Conservation (phyloP, 2,888 invertebrate species). For the Cryptops parisi region DNA sequence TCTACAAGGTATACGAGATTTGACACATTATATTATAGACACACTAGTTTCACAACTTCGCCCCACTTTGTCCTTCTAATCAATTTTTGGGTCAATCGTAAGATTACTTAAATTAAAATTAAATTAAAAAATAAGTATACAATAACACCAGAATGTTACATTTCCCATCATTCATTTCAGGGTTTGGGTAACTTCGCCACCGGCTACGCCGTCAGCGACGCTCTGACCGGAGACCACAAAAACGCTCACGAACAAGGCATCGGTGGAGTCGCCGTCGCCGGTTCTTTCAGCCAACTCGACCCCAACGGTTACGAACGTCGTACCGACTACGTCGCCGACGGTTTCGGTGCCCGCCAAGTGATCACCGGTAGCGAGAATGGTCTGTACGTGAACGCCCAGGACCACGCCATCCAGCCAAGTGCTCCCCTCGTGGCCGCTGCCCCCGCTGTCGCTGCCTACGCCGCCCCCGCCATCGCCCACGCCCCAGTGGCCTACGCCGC, state of each 20-base stretch:
- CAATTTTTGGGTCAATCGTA: too few relatives aligned
- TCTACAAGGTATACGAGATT: too few relatives aligned
- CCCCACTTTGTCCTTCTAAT: too few relatives aligned
- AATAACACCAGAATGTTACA: background rate
- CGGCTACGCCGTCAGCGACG: slow-evolving; percentile 14
- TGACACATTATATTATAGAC: too few relatives aligned
- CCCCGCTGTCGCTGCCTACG: slow-evolving; percentile 1
- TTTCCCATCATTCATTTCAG: slow-evolving; percentile 1
- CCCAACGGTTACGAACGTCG: slow-evolving; percentile 11
- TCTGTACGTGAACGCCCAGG: too few relatives aligned
- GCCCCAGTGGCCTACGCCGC: background rate
- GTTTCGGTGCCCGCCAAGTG: slow-evolving; percentile 13
- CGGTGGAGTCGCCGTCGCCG: slow-evolving; percentile 9
- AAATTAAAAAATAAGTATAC: too few relatives aligned
- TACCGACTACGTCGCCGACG: slow-evolving; percentile 16
- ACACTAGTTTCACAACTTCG: too few relatives aligned
- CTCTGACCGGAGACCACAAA: slow-evolving; percentile 16
- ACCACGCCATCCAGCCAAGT: background rate
- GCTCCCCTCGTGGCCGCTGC: background rate
- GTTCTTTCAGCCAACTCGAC: slow-evolving; percentile 5
- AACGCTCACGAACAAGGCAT: slow-evolving; percentile 10
- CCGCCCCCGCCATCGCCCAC: background rate
- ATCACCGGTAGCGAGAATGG: slow-evolving; percentile 11
- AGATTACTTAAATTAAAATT: too few relatives aligned
- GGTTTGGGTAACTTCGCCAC: slow-evolving; percentile 16